phyloP scores from a whole-genome alignment of 2,113 vertebrate species.

The Perognathus longimembris region DNA sequence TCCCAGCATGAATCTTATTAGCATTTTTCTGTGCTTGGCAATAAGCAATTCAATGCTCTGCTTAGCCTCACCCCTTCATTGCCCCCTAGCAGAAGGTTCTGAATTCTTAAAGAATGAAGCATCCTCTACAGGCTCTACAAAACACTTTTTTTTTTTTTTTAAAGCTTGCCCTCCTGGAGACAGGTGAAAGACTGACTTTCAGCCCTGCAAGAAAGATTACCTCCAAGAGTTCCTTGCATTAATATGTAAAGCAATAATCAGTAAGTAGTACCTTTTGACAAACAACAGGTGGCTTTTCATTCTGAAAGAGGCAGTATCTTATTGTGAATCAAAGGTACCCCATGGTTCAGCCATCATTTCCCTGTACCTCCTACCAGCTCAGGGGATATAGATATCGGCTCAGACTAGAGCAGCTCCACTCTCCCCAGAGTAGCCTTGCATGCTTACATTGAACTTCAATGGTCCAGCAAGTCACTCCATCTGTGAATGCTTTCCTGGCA shows the following conservation, averaged over 20 bases:
- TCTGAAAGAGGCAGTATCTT: conserved; percentile 69
- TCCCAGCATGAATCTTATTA: conserved; percentile 78
- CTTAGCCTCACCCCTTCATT: conserved; percentile 48
- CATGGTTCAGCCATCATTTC: conserved; percentile 56
- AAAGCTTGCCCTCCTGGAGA: conserved; percentile 46
- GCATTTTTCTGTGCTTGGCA: conserved; percentile 78
- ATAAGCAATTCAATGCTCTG: conserved; percentile 73
- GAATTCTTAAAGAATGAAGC: conserved; percentile 71
- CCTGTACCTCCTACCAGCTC: conserved; percentile 66
- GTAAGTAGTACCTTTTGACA: conserved; percentile 79
- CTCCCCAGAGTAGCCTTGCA: conserved; percentile 49
- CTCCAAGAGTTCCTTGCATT: conserved; percentile 71
- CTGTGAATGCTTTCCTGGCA: conserved; percentile 16
- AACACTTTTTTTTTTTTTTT: conserved; percentile 55
- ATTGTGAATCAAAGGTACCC: conserved; percentile 76
- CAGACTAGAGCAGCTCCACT: background rate
- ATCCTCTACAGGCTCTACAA: conserved; percentile 61
- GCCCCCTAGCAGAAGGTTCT: conserved; percentile 59
- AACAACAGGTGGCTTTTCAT: conserved; percentile 78
- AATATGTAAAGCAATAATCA: conserved; percentile 81
- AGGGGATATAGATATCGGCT: conserved; percentile 58
- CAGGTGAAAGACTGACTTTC: conserved; percentile 75
- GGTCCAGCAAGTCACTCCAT: conserved; percentile 57
- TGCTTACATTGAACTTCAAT: conserved; percentile 77
- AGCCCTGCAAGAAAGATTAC: conserved; percentile 52